Evolutionary conservation across 1,140 invertebrate species (phyloP).

Genomic region (Musca vetustissima): DNA sequence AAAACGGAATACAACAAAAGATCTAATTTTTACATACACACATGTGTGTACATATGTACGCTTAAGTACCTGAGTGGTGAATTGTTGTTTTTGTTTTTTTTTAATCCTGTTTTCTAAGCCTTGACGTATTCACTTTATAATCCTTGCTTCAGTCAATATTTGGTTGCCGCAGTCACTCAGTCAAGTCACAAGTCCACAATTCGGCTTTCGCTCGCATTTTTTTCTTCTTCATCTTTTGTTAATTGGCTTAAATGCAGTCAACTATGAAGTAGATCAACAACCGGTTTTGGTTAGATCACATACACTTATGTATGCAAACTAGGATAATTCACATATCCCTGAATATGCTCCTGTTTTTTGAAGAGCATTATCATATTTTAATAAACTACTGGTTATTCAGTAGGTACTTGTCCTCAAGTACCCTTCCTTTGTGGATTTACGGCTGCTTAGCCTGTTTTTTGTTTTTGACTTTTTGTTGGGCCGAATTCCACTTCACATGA

Average conservation of each 20-base stretch:
- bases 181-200: neutral
- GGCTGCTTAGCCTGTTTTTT: neutral
- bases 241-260: constrained; percentile 25
- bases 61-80: too few species aligned
- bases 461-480: too few species aligned
- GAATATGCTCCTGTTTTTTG: neutral
- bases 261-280: constrained; percentile 14
- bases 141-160: constrained; percentile 17
- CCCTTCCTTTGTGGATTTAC: neutral
- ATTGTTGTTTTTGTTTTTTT: too few species aligned
- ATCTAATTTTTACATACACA: neutral
- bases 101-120: neutral
- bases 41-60: too few species aligned
- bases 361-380: constrained; percentile 14
- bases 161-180: neutral
- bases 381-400: neutral
- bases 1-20: neutral
- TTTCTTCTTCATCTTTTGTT: too few species aligned
- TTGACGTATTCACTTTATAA: constrained; percentile 23
- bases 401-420: too few species aligned
- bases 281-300: too few species aligned
- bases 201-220: too few species aligned
- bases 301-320: neutral
- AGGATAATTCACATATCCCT: neutral
- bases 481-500: neutral